These are phyloP conservation scores for Trissolcus brochymenae DNA, from an alignment of 2,888 invertebrate species.

Conservation along the genomic window DNA sequence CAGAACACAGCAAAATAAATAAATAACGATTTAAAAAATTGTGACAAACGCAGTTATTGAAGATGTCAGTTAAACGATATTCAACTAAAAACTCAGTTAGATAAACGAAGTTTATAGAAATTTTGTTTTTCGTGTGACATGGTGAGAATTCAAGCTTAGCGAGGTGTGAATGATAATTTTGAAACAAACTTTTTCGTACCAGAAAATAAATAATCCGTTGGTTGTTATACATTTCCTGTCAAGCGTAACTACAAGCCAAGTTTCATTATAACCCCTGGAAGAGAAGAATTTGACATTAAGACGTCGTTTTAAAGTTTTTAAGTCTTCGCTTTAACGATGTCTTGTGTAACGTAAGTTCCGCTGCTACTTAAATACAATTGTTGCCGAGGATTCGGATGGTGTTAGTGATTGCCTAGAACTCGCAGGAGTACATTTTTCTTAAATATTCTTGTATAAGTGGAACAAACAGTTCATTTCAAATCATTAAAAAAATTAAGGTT, in stretches of 20 bases:
- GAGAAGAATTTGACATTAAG: slow-evolving; percentile 55
- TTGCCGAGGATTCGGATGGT: slow-evolving; percentile 34
- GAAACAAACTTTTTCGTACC: slow-evolving; percentile 23
- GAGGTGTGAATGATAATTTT: slow-evolving; percentile 24
- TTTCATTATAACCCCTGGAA: slow-evolving; percentile 43
- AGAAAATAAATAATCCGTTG: slow-evolving; percentile 42
- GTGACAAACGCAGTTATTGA: no score
- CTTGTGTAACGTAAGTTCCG: slow-evolving; percentile 62
- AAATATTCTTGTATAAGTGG: no score
- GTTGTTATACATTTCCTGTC: slow-evolving; percentile 55
- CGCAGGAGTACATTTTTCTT: no score
- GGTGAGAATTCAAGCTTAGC: slow-evolving; percentile 21
- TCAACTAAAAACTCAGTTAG: no score
- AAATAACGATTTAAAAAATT: no score
- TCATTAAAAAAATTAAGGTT: no score
- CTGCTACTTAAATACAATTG: slow-evolving; percentile 62
- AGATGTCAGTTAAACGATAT: no score
- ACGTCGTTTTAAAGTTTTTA: slow-evolving; percentile 68
- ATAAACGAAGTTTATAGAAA: not conserved
- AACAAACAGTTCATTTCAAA: no score
- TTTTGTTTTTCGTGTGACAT: slow-evolving; percentile 6
- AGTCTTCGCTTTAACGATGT: slow-evolving; percentile 64
- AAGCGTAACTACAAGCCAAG: slow-evolving; percentile 43
- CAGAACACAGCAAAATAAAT: no score
- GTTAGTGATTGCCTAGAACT: not conserved